A percentile compares a stretch with the other conserved stretches of the same genome.
Conservation (phyloP, 2,797 vertebrate genomes). For the Sciaenops ocellatus region DNA sequence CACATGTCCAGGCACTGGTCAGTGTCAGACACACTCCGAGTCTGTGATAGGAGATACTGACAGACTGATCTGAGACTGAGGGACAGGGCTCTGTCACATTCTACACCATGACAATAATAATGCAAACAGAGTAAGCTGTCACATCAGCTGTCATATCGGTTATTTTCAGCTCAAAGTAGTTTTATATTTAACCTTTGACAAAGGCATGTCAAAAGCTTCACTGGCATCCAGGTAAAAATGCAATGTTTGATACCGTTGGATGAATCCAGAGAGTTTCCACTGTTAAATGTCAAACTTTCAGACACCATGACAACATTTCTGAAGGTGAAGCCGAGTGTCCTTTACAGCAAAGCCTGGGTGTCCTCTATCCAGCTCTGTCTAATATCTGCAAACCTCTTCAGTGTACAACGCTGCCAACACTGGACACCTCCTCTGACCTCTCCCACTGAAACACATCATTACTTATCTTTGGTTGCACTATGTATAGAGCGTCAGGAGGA, state of each 20-base stretch:
- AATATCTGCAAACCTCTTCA: conserved; percentile 42
- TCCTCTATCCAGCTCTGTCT: conserved; percentile 32
- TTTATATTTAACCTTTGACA: background rate
- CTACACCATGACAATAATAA: background rate
- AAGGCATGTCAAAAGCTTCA: background rate
- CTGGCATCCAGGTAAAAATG: conserved; percentile 9
- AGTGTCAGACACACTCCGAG: conserved; percentile 54
- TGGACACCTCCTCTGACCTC: conserved; percentile 54
- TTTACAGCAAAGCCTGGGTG: conserved; percentile 25
- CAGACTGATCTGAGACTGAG: conserved; percentile 14
- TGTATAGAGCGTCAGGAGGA: conserved; percentile 2
- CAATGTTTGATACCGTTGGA: conserved; percentile 3
- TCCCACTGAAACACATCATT: conserved; percentile 37
- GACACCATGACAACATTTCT: conserved; percentile 22
- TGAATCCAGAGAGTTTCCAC: conserved; percentile 2
- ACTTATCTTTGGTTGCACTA: conserved; percentile 43
- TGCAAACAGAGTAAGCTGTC: background rate
- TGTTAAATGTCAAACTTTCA: conserved; percentile 26
- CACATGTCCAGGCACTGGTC: conserved; percentile 55
- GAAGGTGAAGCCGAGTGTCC: conserved; percentile 29
- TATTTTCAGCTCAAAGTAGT: background rate
- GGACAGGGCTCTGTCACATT: background rate
- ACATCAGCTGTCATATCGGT: background rate
- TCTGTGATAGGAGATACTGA: conserved; percentile 43
- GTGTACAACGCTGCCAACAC: conserved; percentile 32